Conservation (phyloP, 1,140 invertebrate species). For the Cepaea nemoralis region DNA sequence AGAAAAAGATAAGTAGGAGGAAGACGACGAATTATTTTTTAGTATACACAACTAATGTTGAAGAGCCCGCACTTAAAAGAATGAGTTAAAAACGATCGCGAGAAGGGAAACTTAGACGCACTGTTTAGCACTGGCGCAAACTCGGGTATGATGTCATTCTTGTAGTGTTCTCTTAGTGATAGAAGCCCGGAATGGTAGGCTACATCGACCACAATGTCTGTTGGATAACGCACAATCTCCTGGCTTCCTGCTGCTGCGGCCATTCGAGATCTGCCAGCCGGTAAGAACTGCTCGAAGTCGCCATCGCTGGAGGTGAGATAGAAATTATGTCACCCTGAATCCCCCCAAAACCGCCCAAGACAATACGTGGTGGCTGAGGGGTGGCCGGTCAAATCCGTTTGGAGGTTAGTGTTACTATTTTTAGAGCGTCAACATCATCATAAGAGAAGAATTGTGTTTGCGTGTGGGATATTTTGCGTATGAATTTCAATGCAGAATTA, state of each 20-base stretch:
- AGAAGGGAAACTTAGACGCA: too few relatives aligned
- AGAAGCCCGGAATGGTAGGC: not conserved
- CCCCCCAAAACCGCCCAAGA: not conserved
- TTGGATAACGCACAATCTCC: not conserved
- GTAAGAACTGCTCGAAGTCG: not conserved
- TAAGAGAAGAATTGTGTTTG: not conserved
- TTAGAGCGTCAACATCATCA: not conserved
- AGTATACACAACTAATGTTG: too few relatives aligned
- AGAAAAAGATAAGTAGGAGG: too few relatives aligned
- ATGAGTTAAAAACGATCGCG: too few relatives aligned
- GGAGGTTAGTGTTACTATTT: not conserved
- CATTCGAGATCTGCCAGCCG: not conserved
- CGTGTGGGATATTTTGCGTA: not conserved
- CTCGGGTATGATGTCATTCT: not conserved
- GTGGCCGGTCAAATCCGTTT: not conserved
- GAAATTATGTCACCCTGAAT: not conserved
- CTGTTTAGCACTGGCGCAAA: not conserved
- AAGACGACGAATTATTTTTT: too few relatives aligned
- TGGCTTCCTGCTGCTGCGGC: not conserved
- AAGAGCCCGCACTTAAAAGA: too few relatives aligned
- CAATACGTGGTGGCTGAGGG: not conserved
- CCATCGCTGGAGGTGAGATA: not conserved
- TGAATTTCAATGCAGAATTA: not conserved
- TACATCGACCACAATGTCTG: not conserved
- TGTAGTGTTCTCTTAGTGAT: conserved; percentile 8